phyloP scores from a whole-genome alignment of 1,140 invertebrate genomes.

The Megalonaias nervosa region DNA sequence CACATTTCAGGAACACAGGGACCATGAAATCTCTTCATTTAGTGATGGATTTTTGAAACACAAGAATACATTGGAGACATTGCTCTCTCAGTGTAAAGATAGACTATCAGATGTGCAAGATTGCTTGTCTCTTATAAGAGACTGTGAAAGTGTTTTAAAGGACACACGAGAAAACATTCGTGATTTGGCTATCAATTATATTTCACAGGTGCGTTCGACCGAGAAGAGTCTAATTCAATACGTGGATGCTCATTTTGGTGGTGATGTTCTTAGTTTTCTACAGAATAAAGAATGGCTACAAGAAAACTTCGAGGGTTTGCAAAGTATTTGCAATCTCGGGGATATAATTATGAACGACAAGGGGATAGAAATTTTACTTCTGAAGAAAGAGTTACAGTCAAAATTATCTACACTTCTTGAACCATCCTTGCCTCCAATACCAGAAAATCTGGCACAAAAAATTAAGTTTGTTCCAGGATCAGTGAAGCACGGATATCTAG shows the following conservation, averaged over 20 bases:
- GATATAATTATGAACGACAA: conserved; percentile 68
- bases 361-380: conserved; percentile 69
- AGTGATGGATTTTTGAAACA: conserved; percentile 66
- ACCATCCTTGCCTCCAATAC: conserved; percentile 43
- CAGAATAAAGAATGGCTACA: conserved; percentile 64
- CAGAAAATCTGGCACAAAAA: conserved; percentile 42
- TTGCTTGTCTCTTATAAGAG: conserved; percentile 59
- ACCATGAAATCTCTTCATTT: conserved; percentile 70
- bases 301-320: conserved; percentile 63
- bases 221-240: conserved; percentile 62
- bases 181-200: conserved; percentile 66
- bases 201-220: conserved; percentile 62
- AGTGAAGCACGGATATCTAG: conserved; percentile 56
- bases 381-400: conserved; percentile 68
- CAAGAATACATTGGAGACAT: conserved; percentile 52
- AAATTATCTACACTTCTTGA: conserved; percentile 62
- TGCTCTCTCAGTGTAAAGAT: conserved; percentile 56
- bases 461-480: conserved; percentile 60
- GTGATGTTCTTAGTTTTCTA: conserved; percentile 60
- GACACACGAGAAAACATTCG: conserved; percentile 64
- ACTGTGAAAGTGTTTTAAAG: conserved; percentile 62
- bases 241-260: conserved; percentile 62
- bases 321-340: conserved; percentile 66
- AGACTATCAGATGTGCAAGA: conserved; percentile 47
- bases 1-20: conserved; percentile 69